Base-by-base conservation (phyloP, 2,113 vertebrate genomes). In the Miniopterus natalensis region DNA sequence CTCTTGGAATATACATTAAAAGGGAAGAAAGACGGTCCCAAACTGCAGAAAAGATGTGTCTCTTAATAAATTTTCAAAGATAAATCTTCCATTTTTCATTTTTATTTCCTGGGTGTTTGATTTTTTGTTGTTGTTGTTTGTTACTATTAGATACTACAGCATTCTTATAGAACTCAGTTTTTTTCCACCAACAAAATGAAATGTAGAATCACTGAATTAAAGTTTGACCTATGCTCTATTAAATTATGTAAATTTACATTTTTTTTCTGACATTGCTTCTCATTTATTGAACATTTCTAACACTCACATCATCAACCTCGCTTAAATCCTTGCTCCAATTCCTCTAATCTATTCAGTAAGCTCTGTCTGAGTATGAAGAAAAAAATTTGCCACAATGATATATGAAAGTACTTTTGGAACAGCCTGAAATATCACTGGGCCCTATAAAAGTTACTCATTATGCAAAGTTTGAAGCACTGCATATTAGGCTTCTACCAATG, bases 391-490 rank as follows among this genome's bases (percentile, higher is more conserved):
- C 40, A 59, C 25, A 84, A 83, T 25, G 42, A 90, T 88, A 77
- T 47, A 93, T 0, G 81, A 61, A 97, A 95, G 66, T 81, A 79
- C 87, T 59, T 47, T 59, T 13, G 53, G 36, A 93, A 97, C 61
- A 94, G n/a, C 21, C 51, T 85, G 29, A 96, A 79, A 88, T 42
- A 66, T 92, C 57, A 84, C 40, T 42, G 49, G 47, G 15, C 18
- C 66, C 73, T 92, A 90, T 83, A 92, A 95, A 91, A 96, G 6
- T 83, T 2, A 94, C 7, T 77, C 80, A 55, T 68, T 89, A 1
- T 80, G 83, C 90, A 98, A 96, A 96, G 14, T 66, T 79, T 75
- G 55, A 98, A 96, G 53, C 51, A 90, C 42, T 78, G 85, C 15
- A 95, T 83, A 88, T 23, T 88, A 29, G 77, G 75, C 88, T 90